Percentiles rank a stretch among this genome's conserved stretches.
These are phyloP conservation scores for Scolopax bukidnonensis DNA, from an alignment of 2,797 vertebrate species.

Conservation along the genomic window DNA sequence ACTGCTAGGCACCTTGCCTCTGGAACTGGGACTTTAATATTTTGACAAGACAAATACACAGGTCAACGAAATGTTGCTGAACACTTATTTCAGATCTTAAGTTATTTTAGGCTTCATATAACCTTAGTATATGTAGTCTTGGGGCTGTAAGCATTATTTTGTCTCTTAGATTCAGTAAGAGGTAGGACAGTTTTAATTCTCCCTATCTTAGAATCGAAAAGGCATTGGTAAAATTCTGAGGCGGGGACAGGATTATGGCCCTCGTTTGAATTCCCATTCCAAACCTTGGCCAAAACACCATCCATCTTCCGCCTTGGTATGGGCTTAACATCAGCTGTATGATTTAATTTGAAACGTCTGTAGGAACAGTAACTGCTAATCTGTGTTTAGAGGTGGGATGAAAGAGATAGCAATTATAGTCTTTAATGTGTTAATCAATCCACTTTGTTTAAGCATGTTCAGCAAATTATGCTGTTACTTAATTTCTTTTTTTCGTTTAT, in stretches of 20 bases:
- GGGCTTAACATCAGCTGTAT: background rate
- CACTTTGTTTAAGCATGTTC: background rate
- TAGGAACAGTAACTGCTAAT: background rate
- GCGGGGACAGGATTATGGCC: background rate
- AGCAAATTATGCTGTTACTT: background rate
- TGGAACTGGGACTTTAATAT: background rate
- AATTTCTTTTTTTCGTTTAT: slow-evolving; percentile 10
- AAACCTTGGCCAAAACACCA: background rate
- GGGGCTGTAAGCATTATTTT: background rate
- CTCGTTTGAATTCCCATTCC: background rate
- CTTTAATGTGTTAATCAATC: background rate
- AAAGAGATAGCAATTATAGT: background rate
- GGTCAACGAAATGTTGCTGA: background rate
- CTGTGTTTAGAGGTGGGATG: background rate
- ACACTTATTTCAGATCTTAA: background rate
- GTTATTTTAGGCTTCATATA: background rate
- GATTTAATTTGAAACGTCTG: background rate
- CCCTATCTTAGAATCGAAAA: background rate
- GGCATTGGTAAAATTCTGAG: background rate
- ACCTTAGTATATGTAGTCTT: background rate
- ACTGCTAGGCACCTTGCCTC: background rate
- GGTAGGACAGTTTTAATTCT: background rate
- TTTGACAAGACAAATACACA: background rate
- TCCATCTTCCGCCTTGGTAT: background rate
- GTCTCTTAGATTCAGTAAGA: background rate